Evolutionary conservation across 2,113 vertebrate species (phyloP).

Genomic region (Trematocara macrostoma): DNA sequence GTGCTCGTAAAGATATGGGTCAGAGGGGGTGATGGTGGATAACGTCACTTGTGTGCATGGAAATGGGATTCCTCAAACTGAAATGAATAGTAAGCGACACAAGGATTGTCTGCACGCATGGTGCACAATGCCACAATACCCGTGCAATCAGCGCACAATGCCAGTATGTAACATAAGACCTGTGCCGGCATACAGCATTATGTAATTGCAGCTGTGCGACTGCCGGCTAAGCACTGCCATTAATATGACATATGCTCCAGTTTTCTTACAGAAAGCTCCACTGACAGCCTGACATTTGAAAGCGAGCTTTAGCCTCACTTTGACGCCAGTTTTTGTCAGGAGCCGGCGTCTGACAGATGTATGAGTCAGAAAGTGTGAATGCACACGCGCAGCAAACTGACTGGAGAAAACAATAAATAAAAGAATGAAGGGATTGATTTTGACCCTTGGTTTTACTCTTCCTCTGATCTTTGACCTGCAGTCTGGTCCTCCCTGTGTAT

Average conservation of each 20-base stretch:
- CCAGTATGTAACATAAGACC: slow-evolving; percentile 16
- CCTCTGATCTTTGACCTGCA: slow-evolving; percentile 18
- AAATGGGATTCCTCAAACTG: background rate
- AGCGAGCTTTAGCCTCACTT: background rate
- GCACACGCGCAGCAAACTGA: background rate
- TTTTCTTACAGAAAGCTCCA: slow-evolving; percentile 27
- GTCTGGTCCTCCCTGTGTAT: background rate
- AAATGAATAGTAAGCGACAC: background rate
- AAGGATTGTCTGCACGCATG: slow-evolving; percentile 9
- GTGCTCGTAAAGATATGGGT: background rate
- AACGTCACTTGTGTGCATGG: background rate
- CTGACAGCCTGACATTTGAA: background rate
- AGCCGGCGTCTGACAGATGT: background rate
- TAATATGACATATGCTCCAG: slow-evolving; percentile 5
- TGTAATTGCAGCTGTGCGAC: slow-evolving; percentile 45
- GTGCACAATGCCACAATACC: slow-evolving; percentile 26
- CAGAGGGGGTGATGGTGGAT: background rate
- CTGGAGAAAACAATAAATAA: background rate
- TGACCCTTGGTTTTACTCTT: background rate
- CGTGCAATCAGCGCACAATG: slow-evolving; percentile 33
- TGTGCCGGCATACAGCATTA: slow-evolving; percentile 37
- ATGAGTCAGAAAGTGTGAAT: background rate
- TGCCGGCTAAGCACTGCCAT: slow-evolving; percentile 6
- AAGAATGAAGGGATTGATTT: background rate
- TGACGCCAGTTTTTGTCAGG: background rate